Percentiles rank a stretch among this genome's conserved stretches.
Evolutionary conservation across 2,888 invertebrate species (phyloP).

Genomic region (Plagodis dolabraria): DNA sequence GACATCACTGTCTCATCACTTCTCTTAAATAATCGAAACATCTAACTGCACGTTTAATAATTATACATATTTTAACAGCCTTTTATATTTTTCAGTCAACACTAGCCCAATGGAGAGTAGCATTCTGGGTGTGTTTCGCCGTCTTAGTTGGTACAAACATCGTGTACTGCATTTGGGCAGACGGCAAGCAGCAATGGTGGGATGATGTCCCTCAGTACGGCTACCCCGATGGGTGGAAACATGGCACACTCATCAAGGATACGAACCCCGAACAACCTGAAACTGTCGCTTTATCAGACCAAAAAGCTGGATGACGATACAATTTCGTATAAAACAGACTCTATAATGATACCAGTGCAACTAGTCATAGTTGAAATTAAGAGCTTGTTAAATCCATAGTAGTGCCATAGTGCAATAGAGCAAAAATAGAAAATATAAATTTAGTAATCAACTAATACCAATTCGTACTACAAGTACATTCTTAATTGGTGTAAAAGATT

Average conservation of each 20-base stretch:
- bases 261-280: constrained; percentile 55
- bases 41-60: too few species aligned
- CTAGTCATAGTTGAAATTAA: constrained; percentile 51
- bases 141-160: constrained; percentile 87
- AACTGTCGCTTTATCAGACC: constrained; percentile 55
- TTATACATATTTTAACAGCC: too few species aligned
- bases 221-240: constrained; percentile 72
- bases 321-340: constrained; percentile 11
- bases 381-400: constrained; percentile 11
- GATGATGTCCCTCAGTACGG: constrained; percentile 84
- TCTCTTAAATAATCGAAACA: too few species aligned
- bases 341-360: constrained; percentile 42
- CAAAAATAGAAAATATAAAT: too few species aligned
- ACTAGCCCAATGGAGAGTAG: constrained; percentile 81
- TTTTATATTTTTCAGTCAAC: constrained; percentile 61
- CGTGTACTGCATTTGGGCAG: constrained; percentile 87
- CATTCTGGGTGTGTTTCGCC: constrained; percentile 89
- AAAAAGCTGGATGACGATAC: constrained; percentile 43
- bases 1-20: too few species aligned
- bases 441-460: too few species aligned
- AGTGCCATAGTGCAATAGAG: neutral
- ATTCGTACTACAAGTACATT: too few species aligned
- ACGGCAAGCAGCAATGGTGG: constrained; percentile 90
- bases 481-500: too few species aligned
- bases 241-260: constrained; percentile 61